These are phyloP conservation scores for Zaprionus ornatus DNA, from an alignment of 1,140 invertebrate species.

Conservation along the genomic window DNA sequence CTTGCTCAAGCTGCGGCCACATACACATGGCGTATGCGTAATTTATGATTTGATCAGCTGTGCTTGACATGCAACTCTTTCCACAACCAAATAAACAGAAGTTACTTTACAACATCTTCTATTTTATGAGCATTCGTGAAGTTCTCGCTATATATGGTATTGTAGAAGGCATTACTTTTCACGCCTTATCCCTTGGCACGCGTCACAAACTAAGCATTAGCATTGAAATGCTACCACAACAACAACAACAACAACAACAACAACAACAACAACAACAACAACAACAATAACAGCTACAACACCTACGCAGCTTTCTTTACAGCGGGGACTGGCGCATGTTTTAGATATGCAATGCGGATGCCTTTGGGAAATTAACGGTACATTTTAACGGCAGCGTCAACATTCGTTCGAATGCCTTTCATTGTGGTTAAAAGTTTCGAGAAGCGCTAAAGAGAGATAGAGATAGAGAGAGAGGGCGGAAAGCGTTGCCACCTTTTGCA, in stretches of 20 bases:
- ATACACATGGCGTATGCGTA: constrained; percentile 54
- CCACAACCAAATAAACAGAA: background rate
- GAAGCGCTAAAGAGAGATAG: background rate
- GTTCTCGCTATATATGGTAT: background rate
- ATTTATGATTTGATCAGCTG: constrained; percentile 37
- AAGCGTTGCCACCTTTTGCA: constrained; percentile 9
- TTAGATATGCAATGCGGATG: constrained; percentile 70
- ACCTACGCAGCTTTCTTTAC: constrained; percentile 43
- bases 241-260: background rate
- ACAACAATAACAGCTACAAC: constrained; percentile 1
- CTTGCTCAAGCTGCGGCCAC: constrained; percentile 23
- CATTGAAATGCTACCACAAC: constrained; percentile 4
- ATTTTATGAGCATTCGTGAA: background rate
- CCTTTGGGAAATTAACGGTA: constrained; percentile 74
- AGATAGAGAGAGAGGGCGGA: background rate
- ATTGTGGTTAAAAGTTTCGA: constrained; percentile 28
- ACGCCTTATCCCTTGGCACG: background rate
- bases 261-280: too few relatives aligned
- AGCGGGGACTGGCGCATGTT: constrained; percentile 39
- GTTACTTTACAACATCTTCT: background rate
- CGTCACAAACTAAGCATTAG: background rate
- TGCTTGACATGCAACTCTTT: constrained; percentile 6
- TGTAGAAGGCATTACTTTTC: background rate
- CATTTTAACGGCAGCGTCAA: constrained; percentile 53
- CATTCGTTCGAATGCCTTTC: constrained; percentile 51